Base-by-base conservation (phyloP, 2,113 vertebrate species). In the Speoplatyrhinus poulsoni region DNA sequence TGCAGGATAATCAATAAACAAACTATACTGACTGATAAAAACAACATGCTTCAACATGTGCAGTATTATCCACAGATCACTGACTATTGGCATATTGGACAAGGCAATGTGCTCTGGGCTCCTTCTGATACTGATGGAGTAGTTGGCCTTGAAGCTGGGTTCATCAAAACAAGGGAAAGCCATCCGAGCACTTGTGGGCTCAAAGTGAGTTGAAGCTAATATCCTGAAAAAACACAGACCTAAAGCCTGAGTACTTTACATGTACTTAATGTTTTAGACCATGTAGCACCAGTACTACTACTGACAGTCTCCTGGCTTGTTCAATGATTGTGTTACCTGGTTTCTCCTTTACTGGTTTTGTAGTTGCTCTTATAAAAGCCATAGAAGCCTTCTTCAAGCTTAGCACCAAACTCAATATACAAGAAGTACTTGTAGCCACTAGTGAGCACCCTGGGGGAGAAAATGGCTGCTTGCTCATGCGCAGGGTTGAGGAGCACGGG, bases 151-250 rank as follows among this genome's bases (percentile, higher is more conserved):
- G 76, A 93, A 94, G 65, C 56, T 81, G 3, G 93, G 92, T 74
- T 94, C 93, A 63, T 93, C 92, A 1, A 93, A 94, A 86, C 93
- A 93, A 2, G 93, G 92, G 65, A 94, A 92, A 0, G 91, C 92
- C 91, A 85, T 91, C 32, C 92, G 87, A 62, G 93, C 92, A 67
- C 88, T 92, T 0, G 92, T 94, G 26, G 92, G 92, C 78, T 94
- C 92, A 87, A 94, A 93, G 64, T 93, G 91, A 62, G 92, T 93
- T 7, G 92, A 93, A 33, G 90, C 91, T 62, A 94, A 84, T 1
- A 70, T 79, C 82, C 93, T 93, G 72, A 19, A 62, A 60, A 72
- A 12, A 68, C 11, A 69, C 9, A 60, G 32, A 36, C 3, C 17
- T 17, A 54, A 12, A 4, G n/a, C 46, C 9, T 13, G 16, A 17